phyloP scores from a whole-genome alignment of 1,140 invertebrate genomes.

The Lamellibrachia luymesi region DNA sequence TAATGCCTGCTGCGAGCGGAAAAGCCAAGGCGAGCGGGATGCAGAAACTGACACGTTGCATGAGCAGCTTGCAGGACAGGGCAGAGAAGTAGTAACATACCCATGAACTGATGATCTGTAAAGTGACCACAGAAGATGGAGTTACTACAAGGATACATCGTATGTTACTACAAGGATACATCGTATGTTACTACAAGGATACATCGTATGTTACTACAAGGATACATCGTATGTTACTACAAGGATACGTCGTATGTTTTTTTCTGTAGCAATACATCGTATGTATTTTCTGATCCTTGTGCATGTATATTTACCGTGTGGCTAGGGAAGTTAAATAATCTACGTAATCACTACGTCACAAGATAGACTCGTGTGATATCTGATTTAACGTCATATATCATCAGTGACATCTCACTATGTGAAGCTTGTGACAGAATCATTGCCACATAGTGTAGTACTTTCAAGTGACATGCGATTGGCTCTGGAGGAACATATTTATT shows the following conservation, averaged over 20 bases:
- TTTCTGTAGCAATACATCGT: background rate
- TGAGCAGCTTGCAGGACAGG: slow-evolving; percentile 51
- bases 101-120: slow-evolving; percentile 31
- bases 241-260: too few relatives aligned
- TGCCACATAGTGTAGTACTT: background rate
- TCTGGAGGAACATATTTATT: background rate
- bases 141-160: slow-evolving; percentile 2
- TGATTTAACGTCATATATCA: background rate
- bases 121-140: slow-evolving; percentile 9
- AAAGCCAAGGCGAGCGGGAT: background rate
- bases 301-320: too few relatives aligned
- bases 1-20: background rate
- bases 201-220: background rate
- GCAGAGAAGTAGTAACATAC: slow-evolving; percentile 43
- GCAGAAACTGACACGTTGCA: slow-evolving; percentile 46
- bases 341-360: too few relatives aligned
- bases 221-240: background rate
- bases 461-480: background rate
- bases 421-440: background rate
- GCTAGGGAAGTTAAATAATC: too few relatives aligned
- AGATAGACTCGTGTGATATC: too few relatives aligned
- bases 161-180: background rate
- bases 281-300: too few relatives aligned
- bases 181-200: too few relatives aligned
- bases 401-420: slow-evolving; percentile 18